Conservation (phyloP, 92 coral and sea anemone genomes). For the Heteractis magnifica region DNA sequence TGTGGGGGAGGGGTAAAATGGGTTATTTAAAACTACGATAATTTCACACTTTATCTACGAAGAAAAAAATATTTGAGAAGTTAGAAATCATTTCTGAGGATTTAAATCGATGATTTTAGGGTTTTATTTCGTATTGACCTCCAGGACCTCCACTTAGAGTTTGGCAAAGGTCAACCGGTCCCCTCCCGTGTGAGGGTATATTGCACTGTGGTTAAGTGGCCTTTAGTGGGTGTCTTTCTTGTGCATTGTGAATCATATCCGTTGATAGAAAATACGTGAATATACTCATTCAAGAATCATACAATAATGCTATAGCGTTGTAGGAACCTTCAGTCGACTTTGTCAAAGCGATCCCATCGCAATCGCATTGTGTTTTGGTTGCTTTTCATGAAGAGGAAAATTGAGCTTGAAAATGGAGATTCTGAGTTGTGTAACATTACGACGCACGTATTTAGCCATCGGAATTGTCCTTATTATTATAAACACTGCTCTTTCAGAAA, state of each 20-base stretch:
- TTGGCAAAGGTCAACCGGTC: background rate
- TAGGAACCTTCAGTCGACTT: background rate
- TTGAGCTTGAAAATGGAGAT: slow-evolving; percentile 7
- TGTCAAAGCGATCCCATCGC: background rate
- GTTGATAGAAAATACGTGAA: slow-evolving; percentile 1
- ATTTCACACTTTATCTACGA: background rate
- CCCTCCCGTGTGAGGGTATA: slow-evolving; percentile 1
- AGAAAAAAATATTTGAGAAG: background rate
- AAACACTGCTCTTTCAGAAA: slow-evolving; percentile 25
- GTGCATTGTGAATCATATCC: slow-evolving; percentile 30
- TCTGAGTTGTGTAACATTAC: background rate
- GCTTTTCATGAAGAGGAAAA: background rate
- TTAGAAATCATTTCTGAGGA: background rate
- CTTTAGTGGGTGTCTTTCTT: slow-evolving; percentile 23
- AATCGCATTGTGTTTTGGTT: background rate
- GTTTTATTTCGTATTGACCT: background rate
- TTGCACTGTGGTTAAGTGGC: slow-evolving; percentile 2
- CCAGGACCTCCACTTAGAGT: background rate
- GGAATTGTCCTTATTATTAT: slow-evolving; percentile 8
- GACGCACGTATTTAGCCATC: background rate
- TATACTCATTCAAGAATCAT: background rate
- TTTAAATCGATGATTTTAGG: background rate
- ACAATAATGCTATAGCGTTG: background rate
- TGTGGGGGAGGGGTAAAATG: slow-evolving; percentile 6
- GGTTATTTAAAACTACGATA: background rate